These are phyloP conservation scores for Gibbula magus DNA, from an alignment of 2,888 invertebrate genomes.

Conservation along the genomic window DNA sequence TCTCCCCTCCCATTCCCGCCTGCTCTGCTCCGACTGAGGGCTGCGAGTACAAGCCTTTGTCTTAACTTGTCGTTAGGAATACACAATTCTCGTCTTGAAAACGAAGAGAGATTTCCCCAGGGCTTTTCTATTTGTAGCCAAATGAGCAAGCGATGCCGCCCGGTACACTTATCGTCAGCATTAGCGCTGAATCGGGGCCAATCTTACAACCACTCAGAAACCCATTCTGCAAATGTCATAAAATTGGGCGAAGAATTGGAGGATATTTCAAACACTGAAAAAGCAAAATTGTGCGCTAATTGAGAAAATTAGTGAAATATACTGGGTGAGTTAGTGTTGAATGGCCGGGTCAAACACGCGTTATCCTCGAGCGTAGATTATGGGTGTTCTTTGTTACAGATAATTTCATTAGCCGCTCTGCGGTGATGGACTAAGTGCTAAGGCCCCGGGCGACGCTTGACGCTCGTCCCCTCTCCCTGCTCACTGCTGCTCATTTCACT, in stretches of 20 bases:
- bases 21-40: not conserved
- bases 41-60: not conserved
- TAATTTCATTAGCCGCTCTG: constrained; percentile 11
- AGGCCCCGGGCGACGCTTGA: not conserved
- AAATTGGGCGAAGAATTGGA: constrained; percentile 15
- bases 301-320: constrained; percentile 15
- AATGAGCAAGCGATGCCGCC: constrained; percentile 11
- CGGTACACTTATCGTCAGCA: constrained; percentile 5
- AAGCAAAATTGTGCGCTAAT: constrained; percentile 13
- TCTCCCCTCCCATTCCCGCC: not conserved
- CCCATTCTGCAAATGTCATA: constrained; percentile 13
- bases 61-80: constrained; percentile 13
- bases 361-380: constrained; percentile 1
- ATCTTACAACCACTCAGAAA: constrained; percentile 5
- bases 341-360: constrained; percentile 7
- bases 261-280: constrained; percentile 13
- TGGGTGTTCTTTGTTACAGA: constrained; percentile 13
- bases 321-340: constrained; percentile 5
- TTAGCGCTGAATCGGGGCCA: constrained; percentile 3
- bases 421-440: constrained; percentile 11
- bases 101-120: not conserved
- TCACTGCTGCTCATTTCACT: too few species aligned
- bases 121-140: constrained; percentile 8
- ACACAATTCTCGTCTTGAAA: not conserved
- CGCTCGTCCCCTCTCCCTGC: too few species aligned